A percentile compares a stretch with the other conserved stretches of the same genome.
Evolutionary conservation across 2,888 invertebrate genomes (phyloP).

Genomic region (Pelosia muscerda): DNA sequence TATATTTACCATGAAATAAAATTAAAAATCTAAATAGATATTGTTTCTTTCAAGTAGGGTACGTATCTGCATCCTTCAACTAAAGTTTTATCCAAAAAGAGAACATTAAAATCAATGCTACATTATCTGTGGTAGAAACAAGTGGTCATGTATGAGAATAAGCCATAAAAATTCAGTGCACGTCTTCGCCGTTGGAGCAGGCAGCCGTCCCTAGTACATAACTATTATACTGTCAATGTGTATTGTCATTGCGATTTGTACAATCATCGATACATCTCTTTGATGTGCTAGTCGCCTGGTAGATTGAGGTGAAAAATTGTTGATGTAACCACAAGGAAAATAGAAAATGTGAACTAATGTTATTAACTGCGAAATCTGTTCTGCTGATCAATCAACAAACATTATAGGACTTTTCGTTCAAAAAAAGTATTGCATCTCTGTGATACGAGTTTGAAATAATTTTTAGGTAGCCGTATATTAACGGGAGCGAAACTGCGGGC

Average conservation of each 20-base stretch:
- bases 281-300: slow-evolving; percentile 34
- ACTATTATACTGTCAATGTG: not conserved
- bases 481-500: not conserved
- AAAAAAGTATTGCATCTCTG: not conserved
- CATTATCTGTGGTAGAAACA: slow-evolving; percentile 4
- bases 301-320: slow-evolving; percentile 21
- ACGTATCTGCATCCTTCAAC: not conserved
- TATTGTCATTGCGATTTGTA: slow-evolving; percentile 13
- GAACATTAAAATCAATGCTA: slow-evolving; percentile 2
- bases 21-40: not conserved
- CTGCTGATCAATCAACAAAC: no score
- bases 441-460: not conserved
- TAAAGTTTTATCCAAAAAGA: not conserved
- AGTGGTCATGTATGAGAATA: not conserved
- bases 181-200: slow-evolving; percentile 1
- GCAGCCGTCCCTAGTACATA: not conserved
- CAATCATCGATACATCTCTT: slow-evolving; percentile 20
- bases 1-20: not conserved
- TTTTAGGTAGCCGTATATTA: not conserved
- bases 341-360: no score
- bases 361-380: no score
- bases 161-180: slow-evolving; percentile 8
- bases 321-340: not conserved
- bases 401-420: not conserved
- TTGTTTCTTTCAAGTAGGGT: not conserved